Conservation (phyloP, 30 jellyfish, hydroid and myxozoan species). For the Nemopilema nomurai region DNA sequence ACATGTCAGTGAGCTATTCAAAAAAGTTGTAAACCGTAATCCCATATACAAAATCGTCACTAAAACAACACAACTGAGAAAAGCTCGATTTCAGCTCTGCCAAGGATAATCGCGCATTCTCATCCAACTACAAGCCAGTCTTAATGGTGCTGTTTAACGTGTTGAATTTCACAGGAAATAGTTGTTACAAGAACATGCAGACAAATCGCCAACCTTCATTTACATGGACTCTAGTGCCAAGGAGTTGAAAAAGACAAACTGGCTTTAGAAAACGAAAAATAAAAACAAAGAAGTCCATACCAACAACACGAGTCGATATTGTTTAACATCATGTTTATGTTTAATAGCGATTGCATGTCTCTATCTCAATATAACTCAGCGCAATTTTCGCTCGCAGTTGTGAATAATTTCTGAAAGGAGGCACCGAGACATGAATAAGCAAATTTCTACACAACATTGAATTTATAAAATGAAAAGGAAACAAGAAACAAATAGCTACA, state of each 20-base stretch:
- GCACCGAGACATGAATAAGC: neutral
- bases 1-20: constrained; percentile 49
- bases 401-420: neutral
- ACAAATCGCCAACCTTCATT: neutral
- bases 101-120: neutral
- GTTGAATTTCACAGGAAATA: constrained; percentile 24
- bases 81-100: neutral
- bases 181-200: constrained; percentile 2
- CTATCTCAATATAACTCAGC: neutral
- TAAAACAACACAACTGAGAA: constrained; percentile 9
- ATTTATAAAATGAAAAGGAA: neutral
- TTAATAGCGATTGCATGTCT: neutral
- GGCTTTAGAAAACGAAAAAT: neutral
- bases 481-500: neutral
- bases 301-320: neutral
- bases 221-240: neutral
- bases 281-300: neutral
- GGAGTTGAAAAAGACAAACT: neutral
- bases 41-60: constrained; percentile 27
- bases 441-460: neutral
- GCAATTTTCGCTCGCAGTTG: neutral
- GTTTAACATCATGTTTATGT: neutral
- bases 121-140: constrained; percentile 1
- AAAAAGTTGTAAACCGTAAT: constrained; percentile 28
- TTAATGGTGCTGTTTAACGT: neutral